phyloP scores from a whole-genome alignment of 2,888 invertebrate species.

The Sympetrum striolatum region DNA sequence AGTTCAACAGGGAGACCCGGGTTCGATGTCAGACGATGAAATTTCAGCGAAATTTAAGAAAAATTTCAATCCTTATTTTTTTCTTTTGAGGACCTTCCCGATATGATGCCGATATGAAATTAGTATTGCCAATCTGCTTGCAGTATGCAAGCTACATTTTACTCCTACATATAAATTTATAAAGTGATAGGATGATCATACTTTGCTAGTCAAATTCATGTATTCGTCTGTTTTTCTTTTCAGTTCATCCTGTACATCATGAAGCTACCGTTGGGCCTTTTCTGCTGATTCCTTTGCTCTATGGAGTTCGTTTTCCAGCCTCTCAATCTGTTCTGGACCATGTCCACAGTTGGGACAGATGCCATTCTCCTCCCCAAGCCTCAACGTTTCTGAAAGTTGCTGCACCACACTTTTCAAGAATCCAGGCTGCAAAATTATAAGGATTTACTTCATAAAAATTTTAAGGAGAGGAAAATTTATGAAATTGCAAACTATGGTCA shows the following conservation, averaged over 20 bases:
- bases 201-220: slow-evolving; percentile 81
- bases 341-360: slow-evolving; percentile 66
- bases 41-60: too few relatives aligned
- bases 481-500: not conserved
- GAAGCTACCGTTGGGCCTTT: slow-evolving; percentile 75
- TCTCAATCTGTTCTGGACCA: slow-evolving; percentile 53
- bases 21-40: too few relatives aligned
- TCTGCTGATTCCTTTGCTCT: slow-evolving; percentile 65
- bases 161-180: too few relatives aligned
- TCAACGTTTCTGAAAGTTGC: slow-evolving; percentile 53
- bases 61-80: too few relatives aligned
- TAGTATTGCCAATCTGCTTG: too few relatives aligned
- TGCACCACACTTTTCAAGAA: slow-evolving; percentile 55
- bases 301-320: slow-evolving; percentile 58
- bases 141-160: too few relatives aligned
- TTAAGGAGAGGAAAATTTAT: not conserved
- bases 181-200: slow-evolving; percentile 55
- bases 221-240: slow-evolving; percentile 80
- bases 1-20: too few relatives aligned
- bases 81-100: too few relatives aligned
- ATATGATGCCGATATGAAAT: too few relatives aligned
- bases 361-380: slow-evolving; percentile 45
- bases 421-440: slow-evolving; percentile 61
- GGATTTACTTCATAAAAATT: not conserved
- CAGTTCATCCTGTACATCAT: slow-evolving; percentile 80